Evolutionary conservation across 2,888 invertebrate genomes (phyloP).

Genomic region (Zhengitettix transpicula): DNA sequence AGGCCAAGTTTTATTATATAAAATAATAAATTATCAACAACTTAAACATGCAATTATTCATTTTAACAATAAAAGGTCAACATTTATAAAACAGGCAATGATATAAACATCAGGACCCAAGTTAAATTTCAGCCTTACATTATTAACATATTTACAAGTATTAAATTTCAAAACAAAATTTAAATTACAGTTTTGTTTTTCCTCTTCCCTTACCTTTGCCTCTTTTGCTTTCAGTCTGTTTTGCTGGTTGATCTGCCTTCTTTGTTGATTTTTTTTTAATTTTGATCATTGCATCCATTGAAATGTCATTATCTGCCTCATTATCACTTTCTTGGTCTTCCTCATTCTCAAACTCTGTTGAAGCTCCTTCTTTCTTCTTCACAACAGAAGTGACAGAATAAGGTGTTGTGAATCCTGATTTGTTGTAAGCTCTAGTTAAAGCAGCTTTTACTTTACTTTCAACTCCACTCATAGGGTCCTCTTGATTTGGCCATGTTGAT

Average conservation of each 20-base stretch:
- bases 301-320: conserved; percentile 17
- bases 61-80: no score
- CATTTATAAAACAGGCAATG: no score
- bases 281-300: conserved; percentile 59
- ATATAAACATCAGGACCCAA: no score
- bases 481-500: conserved; percentile 63
- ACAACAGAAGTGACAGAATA: conserved; percentile 48
- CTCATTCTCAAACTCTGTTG: conserved; percentile 21
- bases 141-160: no score
- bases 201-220: not conserved
- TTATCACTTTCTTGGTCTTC: conserved; percentile 21
- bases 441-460: conserved; percentile 80
- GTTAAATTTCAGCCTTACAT: no score
- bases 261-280: not conserved
- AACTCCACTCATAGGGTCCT: conserved; percentile 59
- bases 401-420: conserved; percentile 57
- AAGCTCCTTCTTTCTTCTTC: conserved; percentile 39
- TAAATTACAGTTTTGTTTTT: not conserved
- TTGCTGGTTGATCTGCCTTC: not conserved
- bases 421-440: conserved; percentile 85
- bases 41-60: no score
- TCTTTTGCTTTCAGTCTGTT: not conserved
- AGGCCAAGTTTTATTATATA: no score
- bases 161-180: no score
- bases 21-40: no score